Percentiles rank a stretch among this genome's conserved stretches.
Evolutionary conservation across 1,140 invertebrate species (phyloP).

Genomic region (Drosophila navojoa): DNA sequence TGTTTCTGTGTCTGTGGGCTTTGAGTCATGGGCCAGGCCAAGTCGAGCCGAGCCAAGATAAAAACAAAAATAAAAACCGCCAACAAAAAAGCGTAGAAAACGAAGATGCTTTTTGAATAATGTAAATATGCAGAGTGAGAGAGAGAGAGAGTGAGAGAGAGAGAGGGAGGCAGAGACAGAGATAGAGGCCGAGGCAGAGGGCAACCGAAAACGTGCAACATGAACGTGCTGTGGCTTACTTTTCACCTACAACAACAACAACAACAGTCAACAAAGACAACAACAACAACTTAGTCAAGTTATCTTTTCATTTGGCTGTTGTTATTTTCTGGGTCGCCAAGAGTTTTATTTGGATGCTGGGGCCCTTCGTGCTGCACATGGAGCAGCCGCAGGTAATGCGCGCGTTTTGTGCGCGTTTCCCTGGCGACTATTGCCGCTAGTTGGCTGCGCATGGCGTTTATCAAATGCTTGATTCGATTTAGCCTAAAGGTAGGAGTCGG

Average conservation of each 20-base stretch:
- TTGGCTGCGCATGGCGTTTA: no score
- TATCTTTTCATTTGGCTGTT: constrained; percentile 8
- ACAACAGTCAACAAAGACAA: constrained; percentile 2
- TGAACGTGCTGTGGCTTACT: constrained; percentile 43
- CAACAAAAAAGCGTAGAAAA: constrained; percentile 1
- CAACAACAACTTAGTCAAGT: constrained; percentile 12
- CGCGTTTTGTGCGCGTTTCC: not conserved
- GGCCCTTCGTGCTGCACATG: not conserved
- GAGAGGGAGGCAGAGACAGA: not conserved
- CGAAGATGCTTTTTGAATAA: constrained; percentile 32
- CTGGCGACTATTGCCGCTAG: not conserved
- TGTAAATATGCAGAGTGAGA: not conserved
- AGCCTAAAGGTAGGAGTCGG: no score
- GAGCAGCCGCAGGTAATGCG: not conserved
- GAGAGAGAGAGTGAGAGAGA: not conserved
- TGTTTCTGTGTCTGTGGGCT: constrained; percentile 44
- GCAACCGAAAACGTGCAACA: constrained; percentile 35
- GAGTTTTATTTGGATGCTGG: constrained; percentile 14
- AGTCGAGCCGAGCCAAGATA: constrained; percentile 12
- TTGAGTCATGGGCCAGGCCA: constrained; percentile 45
- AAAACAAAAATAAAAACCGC: constrained; percentile 13
- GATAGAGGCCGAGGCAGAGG: not conserved
- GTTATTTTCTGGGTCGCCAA: constrained; percentile 32
- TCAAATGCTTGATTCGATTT: no score
- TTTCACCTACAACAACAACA: constrained; percentile 38